Evolutionary conservation across 1,140 invertebrate species (phyloP).

Genomic region (Eufriesea mexicana): DNA sequence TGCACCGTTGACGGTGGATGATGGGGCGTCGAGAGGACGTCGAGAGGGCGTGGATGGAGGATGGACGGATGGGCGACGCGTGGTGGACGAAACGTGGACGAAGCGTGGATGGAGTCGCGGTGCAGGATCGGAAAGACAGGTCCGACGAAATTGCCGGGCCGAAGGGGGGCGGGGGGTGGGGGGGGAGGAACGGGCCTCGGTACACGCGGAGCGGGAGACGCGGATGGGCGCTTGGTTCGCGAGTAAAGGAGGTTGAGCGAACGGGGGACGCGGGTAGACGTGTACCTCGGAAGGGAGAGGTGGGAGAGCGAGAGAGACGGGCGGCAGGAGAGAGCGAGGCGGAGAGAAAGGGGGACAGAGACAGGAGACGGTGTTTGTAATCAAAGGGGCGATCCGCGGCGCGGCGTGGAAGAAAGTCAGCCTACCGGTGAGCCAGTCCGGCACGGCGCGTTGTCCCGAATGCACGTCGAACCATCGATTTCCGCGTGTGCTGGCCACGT

Average conservation of each 20-base stretch:
- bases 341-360: background rate
- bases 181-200: too few species aligned
- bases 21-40: too few species aligned
- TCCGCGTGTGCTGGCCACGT: slow-evolving; percentile 57
- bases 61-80: too few species aligned
- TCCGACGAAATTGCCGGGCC: background rate
- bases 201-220: too few species aligned
- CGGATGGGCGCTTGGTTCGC: slow-evolving; percentile 48
- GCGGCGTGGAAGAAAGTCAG: slow-evolving; percentile 75
- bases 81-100: too few species aligned
- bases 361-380: slow-evolving; percentile 71
- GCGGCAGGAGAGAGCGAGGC: background rate
- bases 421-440: slow-evolving; percentile 73
- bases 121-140: background rate
- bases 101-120: too few species aligned
- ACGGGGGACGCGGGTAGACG: slow-evolving; percentile 34
- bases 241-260: slow-evolving; percentile 55
- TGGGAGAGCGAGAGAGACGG: too few species aligned
- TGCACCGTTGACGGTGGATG: too few species aligned
- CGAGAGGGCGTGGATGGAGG: too few species aligned
- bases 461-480: slow-evolving; percentile 68
- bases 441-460: slow-evolving; percentile 74
- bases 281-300: too few species aligned
- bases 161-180: background rate
- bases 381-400: slow-evolving; percentile 72